Percentiles rank a stretch among this genome's conserved stretches.
Conservation (phyloP, 2,797 vertebrate genomes). For the Allobates femoralis region DNA sequence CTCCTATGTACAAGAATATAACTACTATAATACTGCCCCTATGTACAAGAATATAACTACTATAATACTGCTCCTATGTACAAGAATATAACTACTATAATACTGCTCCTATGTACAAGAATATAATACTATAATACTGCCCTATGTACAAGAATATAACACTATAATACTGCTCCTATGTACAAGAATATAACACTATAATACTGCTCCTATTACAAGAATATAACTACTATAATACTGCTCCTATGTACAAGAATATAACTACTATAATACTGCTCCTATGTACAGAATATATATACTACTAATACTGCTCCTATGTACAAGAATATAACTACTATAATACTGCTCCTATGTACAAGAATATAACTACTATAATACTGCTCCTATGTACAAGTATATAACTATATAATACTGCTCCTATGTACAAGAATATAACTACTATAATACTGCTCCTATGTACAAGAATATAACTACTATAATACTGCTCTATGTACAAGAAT, state of each 20-base stretch:
- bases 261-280: not conserved
- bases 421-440: not conserved
- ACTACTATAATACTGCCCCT: too few species aligned
- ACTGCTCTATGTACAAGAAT: not conserved
- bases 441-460: not conserved
- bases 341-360: not conserved
- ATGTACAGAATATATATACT: not conserved
- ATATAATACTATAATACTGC: too few species aligned
- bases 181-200: too few species aligned
- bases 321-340: not conserved
- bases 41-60: too few species aligned
- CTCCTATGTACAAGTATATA: not conserved
- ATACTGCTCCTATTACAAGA: not conserved
- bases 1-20: too few species aligned
- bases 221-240: not conserved
- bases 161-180: too few species aligned
- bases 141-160: too few species aligned
- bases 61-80: too few species aligned
- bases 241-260: not conserved
- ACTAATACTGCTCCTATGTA: not conserved
- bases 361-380: not conserved
- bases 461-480: conserved; percentile 1
- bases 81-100: too few species aligned
- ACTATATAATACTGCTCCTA: not conserved
- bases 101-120: too few species aligned